Conservation (phyloP, 2,797 vertebrate genomes). For the Menidia menidia region DNA sequence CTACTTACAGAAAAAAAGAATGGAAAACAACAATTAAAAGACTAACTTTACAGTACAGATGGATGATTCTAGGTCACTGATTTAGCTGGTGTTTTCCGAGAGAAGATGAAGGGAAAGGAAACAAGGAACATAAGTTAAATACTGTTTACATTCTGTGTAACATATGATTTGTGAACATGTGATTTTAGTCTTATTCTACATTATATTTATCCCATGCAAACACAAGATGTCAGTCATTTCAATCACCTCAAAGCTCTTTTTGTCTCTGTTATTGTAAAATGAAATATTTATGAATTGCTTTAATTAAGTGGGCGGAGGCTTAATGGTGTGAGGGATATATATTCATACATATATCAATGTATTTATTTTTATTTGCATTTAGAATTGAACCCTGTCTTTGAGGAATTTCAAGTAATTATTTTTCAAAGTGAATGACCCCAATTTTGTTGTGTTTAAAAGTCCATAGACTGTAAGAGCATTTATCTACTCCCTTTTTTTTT, state of each 20-base stretch:
- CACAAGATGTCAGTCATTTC: not conserved
- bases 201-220: slow-evolving; percentile 5
- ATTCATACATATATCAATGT: not conserved
- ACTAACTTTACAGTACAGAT: slow-evolving; percentile 13
- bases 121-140: slow-evolving; percentile 3
- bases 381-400: not conserved
- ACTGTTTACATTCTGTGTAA: not conserved
- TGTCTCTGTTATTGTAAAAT: slow-evolving; percentile 40
- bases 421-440: slow-evolving; percentile 3
- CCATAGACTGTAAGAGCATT: too few species aligned
- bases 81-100: not conserved
- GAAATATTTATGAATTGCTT: slow-evolving; percentile 64
- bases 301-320: slow-evolving; percentile 51
- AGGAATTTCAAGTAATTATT: slow-evolving; percentile 5
- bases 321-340: slow-evolving; percentile 10
- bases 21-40: not conserved
- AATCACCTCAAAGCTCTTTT: slow-evolving; percentile 1
- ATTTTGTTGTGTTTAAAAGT: too few species aligned
- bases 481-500: too few species aligned
- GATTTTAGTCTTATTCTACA: not conserved
- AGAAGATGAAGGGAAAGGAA: slow-evolving; percentile 1
- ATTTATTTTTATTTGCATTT: slow-evolving; percentile 19
- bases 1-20: too few species aligned
- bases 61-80: not conserved
- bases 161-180: too few species aligned